Conservation (phyloP, 1,140 invertebrate species). For the Drosophila pseudoobscura region DNA sequence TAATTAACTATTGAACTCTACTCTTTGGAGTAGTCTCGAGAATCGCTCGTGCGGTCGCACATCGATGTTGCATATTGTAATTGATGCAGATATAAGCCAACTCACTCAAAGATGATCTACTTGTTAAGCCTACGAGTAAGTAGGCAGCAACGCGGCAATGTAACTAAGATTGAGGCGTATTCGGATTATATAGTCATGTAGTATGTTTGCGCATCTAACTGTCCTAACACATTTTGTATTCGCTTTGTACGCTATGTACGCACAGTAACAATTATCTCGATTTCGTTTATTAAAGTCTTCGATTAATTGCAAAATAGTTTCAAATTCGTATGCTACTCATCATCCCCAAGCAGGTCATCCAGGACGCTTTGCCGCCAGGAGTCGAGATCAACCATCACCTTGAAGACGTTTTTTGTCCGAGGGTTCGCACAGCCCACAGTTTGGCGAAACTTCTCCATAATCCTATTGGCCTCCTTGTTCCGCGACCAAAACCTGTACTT, state of each 20-base stretch:
- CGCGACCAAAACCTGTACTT: conserved; percentile 23
- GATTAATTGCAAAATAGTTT: too few species aligned
- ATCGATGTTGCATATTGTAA: conserved; percentile 33
- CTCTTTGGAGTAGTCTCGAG: conserved; percentile 17
- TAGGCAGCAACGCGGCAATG: conserved; percentile 25
- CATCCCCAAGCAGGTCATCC: neutral
- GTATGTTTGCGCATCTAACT: conserved; percentile 25
- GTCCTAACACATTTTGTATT: conserved; percentile 46
- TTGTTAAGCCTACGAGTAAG: conserved; percentile 36
- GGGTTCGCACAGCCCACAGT: neutral
- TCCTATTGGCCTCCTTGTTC: conserved; percentile 16
- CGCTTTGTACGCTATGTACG: conserved; percentile 29
- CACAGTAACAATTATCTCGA: conserved; percentile 36
- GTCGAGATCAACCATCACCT: conserved; percentile 5
- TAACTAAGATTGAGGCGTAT: conserved; percentile 24
- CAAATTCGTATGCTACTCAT: neutral
- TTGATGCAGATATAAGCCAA: conserved; percentile 6
- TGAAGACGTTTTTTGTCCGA: neutral
- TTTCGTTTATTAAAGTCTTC: conserved; percentile 41
- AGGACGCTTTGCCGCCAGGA: conserved; percentile 31
- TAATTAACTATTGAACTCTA: conserved; percentile 12
- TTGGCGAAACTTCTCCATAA: conserved; percentile 8
- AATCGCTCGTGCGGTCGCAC: conserved; percentile 40
- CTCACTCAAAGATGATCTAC: neutral
- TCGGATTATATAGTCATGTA: conserved; percentile 34